Evolutionary conservation across 2,113 vertebrate genomes (phyloP), one percentile per base, ranked within the genome.

Genomic region (Pelmatolapia mariae): DNA sequence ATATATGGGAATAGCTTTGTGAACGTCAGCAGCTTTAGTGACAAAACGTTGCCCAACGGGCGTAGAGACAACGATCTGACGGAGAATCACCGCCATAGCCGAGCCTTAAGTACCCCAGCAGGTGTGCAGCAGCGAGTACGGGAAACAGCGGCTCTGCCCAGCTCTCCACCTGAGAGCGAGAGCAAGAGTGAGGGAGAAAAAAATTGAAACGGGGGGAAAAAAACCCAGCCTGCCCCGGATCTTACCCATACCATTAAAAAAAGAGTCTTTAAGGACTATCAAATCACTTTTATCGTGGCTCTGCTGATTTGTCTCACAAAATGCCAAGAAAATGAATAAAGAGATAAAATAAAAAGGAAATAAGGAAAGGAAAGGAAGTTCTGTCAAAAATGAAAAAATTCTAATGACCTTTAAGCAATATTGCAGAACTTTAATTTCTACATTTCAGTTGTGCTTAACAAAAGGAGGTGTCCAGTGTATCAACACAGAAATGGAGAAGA

Each of bases 351-450:
- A 76, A 47, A 73, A 47, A 47, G 40, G 40, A 73, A 26, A 47
- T 47, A 7, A 18, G 61, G 19, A 38, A 11, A 73, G 40, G 38
- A 73, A 26, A 73, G 40, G 22, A 45, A 26, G 40, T 73, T 73
- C 8, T 7, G 40, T 45, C 40, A 93, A 7, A 82, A 12, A 38
- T 36, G 33, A 87, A 66, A 59, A 82, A 59, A 87, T 80, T 47
- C 31, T 6, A 82, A 68, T 82, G 84, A 88, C 71, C 86, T 86
- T 89, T 54, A 50, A 86, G 61, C 88, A 81, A 89, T 84, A 91
- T 85, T 87, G 83, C 54, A 33, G n/a, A 45, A 89, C 86, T 92
- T 90, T 89, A 87, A 93, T 92, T 86, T 45, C 81, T 80, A 26
- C 86, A 90, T 84, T 89, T 84, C 89, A 84, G 71, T 66, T 38